phyloP scores from a whole-genome alignment of 2,888 invertebrate genomes.

The Tipula helvola region DNA sequence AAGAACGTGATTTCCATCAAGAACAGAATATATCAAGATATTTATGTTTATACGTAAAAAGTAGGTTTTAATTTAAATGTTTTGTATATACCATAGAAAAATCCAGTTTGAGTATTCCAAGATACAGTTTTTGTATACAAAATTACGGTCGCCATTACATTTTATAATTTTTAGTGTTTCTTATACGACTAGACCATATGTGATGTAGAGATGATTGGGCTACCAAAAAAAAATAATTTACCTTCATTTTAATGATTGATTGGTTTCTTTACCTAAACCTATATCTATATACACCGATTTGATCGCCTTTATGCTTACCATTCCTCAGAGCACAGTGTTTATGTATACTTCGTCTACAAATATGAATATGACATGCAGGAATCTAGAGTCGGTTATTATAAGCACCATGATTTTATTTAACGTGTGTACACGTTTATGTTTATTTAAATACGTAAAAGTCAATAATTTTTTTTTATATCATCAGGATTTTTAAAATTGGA shows the following conservation, averaged over 20 bases:
- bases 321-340: too few species aligned
- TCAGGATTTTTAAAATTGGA: not conserved
- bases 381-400: not conserved
- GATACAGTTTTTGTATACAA: not conserved
- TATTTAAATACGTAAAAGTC: not conserved
- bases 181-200: too few species aligned
- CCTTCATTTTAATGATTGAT: not conserved
- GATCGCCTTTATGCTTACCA: too few species aligned
- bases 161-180: not conserved
- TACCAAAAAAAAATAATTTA: not conserved
- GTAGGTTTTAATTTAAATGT: not conserved
- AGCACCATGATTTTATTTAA: not conserved
- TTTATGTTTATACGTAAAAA: not conserved
- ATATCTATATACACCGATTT: too few species aligned
- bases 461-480: not conserved
- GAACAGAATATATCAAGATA: not conserved
- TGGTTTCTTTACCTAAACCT: too few species aligned
- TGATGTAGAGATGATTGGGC: not conserved
- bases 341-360: too few species aligned
- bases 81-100: not conserved
- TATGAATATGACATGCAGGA: too few species aligned
- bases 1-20: not conserved
- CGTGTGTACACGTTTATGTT: not conserved
- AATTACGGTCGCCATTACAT: not conserved
- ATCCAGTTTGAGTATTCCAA: not conserved